These are phyloP conservation scores for Dasypolia templi DNA, from an alignment of 2,888 invertebrate genomes.

Conservation along the genomic window DNA sequence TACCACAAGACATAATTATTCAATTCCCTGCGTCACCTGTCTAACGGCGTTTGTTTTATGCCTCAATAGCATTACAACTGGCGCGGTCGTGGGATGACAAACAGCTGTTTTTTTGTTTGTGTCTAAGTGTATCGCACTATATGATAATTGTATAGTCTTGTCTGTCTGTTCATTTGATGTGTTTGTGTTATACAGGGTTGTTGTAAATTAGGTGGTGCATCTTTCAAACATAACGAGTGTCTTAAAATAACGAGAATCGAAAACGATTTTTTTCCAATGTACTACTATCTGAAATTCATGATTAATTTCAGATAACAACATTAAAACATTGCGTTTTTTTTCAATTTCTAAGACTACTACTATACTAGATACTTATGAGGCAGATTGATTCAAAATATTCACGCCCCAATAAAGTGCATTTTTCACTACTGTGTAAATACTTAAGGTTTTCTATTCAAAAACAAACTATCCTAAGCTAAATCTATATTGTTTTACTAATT, in stretches of 20 bases:
- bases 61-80: neutral
- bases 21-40: neutral
- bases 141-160: slow-evolving; percentile 27
- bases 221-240: no score
- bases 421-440: neutral
- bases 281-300: no score
- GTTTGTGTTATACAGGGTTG: neutral
- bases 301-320: no score
- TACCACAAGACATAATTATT: no score
- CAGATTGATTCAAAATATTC: neutral
- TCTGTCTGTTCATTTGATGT: neutral
- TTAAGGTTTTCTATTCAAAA: neutral
- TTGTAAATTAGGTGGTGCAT: neutral
- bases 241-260: no score
- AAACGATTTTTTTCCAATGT: no score
- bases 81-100: slow-evolving; percentile 9
- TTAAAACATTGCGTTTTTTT: no score
- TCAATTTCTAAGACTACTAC: no score
- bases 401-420: neutral
- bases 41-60: neutral
- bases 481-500: neutral
- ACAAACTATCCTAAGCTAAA: neutral
- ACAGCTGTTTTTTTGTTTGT: slow-evolving; percentile 26
- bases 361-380: neutral
- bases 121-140: slow-evolving; percentile 9